A percentile compares a stretch with the other conserved stretches of the same genome.
Conservation (phyloP, 2,888 invertebrate species). For the Ariolimax columbianus region DNA sequence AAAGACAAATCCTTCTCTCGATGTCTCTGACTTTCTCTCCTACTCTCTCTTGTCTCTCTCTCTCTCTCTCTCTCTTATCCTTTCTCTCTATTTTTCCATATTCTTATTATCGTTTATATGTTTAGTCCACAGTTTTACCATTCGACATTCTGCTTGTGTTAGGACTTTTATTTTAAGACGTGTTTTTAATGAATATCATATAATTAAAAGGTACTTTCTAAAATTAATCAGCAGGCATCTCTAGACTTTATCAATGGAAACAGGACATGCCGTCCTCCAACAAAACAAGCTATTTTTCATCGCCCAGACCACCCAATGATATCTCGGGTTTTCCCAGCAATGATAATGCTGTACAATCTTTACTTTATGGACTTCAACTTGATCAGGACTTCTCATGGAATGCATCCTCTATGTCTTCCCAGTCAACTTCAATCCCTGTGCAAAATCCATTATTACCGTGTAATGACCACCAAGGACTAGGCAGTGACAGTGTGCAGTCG, state of each 20-base stretch:
- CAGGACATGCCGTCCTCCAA: not conserved
- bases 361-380: slow-evolving; percentile 14
- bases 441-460: slow-evolving; percentile 13
- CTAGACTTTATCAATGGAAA: slow-evolving; percentile 46
- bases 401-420: slow-evolving; percentile 36
- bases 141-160: too few species aligned
- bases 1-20: too few species aligned
- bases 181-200: not conserved
- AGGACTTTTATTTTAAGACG: too few species aligned
- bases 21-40: too few species aligned
- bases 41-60: too few species aligned
- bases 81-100: too few species aligned
- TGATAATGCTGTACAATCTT: slow-evolving; percentile 18
- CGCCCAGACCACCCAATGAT: not conserved
- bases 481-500: slow-evolving; percentile 16
- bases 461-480: not conserved
- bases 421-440: not conserved
- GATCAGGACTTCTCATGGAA: slow-evolving; percentile 48
- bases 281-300: slow-evolving; percentile 16
- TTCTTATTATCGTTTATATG: too few species aligned
- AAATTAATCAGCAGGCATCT: slow-evolving; percentile 29
- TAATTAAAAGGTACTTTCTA: not conserved
- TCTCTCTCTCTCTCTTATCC: too few species aligned
- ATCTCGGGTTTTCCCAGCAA: slow-evolving; percentile 1
- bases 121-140: too few species aligned